These are phyloP conservation scores for Lophius piscatorius DNA, from an alignment of 2,113 vertebrate genomes.

Conservation along the genomic window DNA sequence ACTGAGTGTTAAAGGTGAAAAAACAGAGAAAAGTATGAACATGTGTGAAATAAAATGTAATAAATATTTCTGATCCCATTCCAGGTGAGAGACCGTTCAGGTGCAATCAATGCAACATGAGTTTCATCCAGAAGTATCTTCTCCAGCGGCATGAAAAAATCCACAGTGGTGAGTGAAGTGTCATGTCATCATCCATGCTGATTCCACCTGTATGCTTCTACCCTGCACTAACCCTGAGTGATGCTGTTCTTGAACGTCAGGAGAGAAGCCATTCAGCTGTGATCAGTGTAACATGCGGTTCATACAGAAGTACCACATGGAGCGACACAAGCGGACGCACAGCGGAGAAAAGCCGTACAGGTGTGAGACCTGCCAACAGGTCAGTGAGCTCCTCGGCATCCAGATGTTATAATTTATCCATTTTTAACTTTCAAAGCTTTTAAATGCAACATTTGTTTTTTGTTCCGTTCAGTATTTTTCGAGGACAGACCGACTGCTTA, in stretches of 20 bases:
- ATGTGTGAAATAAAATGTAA: too few relatives aligned
- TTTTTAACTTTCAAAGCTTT: not conserved
- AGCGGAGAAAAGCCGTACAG: conserved; percentile 99
- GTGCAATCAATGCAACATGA: conserved; percentile 98
- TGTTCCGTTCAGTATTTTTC: conserved; percentile 90
- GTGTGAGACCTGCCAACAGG: conserved; percentile 98
- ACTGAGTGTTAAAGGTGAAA: too few relatives aligned
- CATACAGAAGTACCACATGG: conserved; percentile 99
- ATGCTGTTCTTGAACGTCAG: conserved; percentile 50
- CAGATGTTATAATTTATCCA: not conserved
- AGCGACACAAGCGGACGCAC: conserved; percentile 98
- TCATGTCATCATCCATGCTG: too few relatives aligned
- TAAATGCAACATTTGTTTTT: conserved; percentile 11
- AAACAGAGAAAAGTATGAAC: too few relatives aligned
- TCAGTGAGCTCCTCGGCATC: conserved; percentile 27
- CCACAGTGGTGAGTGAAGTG: conserved; percentile 86
- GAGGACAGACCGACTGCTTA: conserved; percentile 96
- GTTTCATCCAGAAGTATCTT: conserved; percentile 99
- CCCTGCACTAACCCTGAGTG: conserved; percentile 1
- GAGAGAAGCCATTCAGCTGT: conserved; percentile 98
- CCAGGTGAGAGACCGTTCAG: conserved; percentile 95
- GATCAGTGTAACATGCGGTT: conserved; percentile 99
- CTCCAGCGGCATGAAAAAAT: conserved; percentile 98
- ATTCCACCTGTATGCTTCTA: too few relatives aligned
- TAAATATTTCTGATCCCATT: conserved; percentile 2